These are phyloP conservation scores for Callipepla californica DNA, from an alignment of 2,113 vertebrate species.

Conservation along the genomic window DNA sequence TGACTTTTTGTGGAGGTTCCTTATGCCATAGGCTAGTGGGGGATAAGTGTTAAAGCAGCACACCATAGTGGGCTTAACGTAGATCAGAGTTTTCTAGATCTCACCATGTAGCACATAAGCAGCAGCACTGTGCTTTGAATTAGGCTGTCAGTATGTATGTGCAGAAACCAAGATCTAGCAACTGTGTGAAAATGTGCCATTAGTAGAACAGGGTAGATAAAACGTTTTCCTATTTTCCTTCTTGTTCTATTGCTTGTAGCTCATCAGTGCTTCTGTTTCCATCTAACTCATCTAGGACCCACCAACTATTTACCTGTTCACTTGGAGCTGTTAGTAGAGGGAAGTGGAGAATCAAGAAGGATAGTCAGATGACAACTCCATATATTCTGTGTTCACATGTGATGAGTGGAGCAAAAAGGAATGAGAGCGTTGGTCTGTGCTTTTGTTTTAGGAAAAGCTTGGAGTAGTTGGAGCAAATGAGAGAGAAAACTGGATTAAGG, in stretches of 20 bases:
- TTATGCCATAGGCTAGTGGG: neutral
- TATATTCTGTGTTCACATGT: neutral
- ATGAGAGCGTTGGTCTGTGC: fast-evolving
- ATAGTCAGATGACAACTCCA: neutral
- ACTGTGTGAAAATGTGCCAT: neutral
- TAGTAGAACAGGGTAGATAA: neutral
- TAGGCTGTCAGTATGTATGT: neutral
- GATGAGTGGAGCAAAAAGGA: neutral
- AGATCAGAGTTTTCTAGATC: neutral
- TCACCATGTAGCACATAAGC: neutral
- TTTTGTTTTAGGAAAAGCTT: neutral
- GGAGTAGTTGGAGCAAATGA: neutral
- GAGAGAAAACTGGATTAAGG: neutral
- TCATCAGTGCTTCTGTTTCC: neutral
- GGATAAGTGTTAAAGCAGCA: neutral
- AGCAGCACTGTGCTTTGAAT: neutral
- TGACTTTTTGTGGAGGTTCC: neutral
- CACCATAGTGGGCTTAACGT: neutral
- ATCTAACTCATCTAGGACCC: neutral
- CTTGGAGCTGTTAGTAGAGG: too few species aligned
- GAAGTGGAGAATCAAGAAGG: neutral
- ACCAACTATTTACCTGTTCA: neutral
- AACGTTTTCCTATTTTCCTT: neutral
- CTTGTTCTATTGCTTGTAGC: neutral
- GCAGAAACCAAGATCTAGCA: too few species aligned